A percentile compares a stretch with the other conserved stretches of the same genome.
Evolutionary conservation across 2,888 invertebrate species (phyloP).

Genomic region (Drosophila monieri): DNA sequence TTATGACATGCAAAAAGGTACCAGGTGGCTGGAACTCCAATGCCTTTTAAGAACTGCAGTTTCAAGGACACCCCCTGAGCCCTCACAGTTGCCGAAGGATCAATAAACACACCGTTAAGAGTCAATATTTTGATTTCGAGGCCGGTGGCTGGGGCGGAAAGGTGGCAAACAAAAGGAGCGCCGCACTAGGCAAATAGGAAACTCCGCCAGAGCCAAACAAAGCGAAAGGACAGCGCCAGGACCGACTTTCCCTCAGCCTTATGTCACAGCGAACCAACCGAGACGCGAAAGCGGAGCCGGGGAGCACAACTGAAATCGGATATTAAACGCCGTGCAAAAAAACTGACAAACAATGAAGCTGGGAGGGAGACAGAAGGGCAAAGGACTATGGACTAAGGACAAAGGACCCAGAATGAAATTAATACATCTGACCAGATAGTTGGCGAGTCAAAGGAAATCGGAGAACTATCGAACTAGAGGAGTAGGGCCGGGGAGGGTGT

Average conservation of each 20-base stretch:
- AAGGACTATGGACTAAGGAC: slow-evolving; percentile 14
- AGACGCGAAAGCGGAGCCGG: slow-evolving; percentile 19
- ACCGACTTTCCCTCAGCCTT: slow-evolving; percentile 50
- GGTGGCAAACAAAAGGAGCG: slow-evolving; percentile 58
- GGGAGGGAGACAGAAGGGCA: slow-evolving; percentile 29
- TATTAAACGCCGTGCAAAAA: slow-evolving; percentile 75
- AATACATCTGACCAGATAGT: slow-evolving; percentile 45
- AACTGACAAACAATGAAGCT: slow-evolving; percentile 26
- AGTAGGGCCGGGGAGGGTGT: slow-evolving; percentile 10
- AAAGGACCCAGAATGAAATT: slow-evolving; percentile 42
- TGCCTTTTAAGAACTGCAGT: neutral
- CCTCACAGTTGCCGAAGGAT: slow-evolving; percentile 39
- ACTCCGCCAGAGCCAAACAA: slow-evolving; percentile 58
- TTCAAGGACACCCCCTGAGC: neutral
- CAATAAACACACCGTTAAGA: slow-evolving; percentile 69
- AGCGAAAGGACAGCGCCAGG: slow-evolving; percentile 22
- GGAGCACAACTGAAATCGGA: slow-evolving; percentile 71
- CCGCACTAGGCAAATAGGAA: slow-evolving; percentile 69
- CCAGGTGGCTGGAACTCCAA: slow-evolving; percentile 17
- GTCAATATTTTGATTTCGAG: slow-evolving; percentile 73
- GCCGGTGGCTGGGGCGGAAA: slow-evolving; percentile 15
- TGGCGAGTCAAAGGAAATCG: slow-evolving; percentile 13
- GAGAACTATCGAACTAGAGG: slow-evolving; percentile 3
- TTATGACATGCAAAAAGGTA: slow-evolving; percentile 67
- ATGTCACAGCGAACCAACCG: slow-evolving; percentile 75